phyloP scores from a whole-genome alignment of 2,113 vertebrate genomes.

The Macaca nemestrina region DNA sequence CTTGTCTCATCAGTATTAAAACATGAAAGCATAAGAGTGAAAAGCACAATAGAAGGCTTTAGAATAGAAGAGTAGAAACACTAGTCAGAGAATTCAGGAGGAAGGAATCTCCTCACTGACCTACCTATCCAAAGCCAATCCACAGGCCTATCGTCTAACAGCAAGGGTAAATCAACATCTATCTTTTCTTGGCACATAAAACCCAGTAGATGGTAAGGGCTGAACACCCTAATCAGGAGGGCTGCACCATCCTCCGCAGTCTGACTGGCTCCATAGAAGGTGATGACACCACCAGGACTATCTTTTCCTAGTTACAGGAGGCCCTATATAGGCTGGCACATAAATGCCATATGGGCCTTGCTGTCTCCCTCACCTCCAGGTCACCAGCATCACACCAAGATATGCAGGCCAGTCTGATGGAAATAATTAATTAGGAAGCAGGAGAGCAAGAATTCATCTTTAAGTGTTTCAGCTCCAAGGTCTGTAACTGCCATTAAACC shows the following conservation, averaged over 20 bases:
- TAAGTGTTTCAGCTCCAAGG: not conserved
- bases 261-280: not conserved
- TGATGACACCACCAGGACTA: not conserved
- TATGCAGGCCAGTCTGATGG: not conserved
- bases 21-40: not conserved
- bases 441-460: conserved; percentile 23
- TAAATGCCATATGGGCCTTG: not conserved
- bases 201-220: not conserved
- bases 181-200: conserved; percentile 31
- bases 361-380: not conserved
- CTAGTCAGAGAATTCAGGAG: not conserved
- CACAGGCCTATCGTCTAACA: not conserved
- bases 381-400: conserved; percentile 10
- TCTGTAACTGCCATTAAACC: conserved; percentile 17
- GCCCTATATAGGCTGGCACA: not conserved
- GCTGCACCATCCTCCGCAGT: not conserved
- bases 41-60: not conserved
- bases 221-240: not conserved
- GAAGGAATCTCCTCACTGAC: not conserved
- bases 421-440: conserved; percentile 39
- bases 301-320: not conserved
- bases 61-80: not conserved
- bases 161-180: not conserved
- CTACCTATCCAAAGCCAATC: not conserved
- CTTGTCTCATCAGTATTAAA: not conserved